Evolutionary conservation across 1,140 invertebrate species (phyloP).

Genomic region (Octopus sinensis): DNA sequence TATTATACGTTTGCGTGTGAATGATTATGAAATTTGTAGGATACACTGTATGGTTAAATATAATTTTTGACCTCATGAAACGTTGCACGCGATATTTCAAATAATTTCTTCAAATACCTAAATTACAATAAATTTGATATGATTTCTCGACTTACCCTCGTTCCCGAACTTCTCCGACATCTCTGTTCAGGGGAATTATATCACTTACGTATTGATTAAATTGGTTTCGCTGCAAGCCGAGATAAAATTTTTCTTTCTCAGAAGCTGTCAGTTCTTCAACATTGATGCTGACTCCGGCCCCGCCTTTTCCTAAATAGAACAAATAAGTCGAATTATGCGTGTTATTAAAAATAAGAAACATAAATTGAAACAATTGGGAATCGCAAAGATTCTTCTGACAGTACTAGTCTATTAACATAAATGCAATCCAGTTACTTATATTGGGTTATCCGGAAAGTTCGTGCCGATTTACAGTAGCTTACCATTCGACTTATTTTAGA

Average conservation of each 20-base stretch:
- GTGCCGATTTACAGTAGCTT: too few species aligned
- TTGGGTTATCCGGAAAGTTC: too few species aligned
- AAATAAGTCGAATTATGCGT: neutral
- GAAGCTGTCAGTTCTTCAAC: slow-evolving; percentile 73
- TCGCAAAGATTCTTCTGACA: neutral
- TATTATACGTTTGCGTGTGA: too few species aligned
- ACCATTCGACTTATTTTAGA: too few species aligned
- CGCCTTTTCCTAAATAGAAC: slow-evolving; percentile 67
- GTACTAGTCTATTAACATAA: neutral
- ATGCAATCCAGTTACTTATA: neutral
- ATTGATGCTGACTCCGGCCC: slow-evolving; percentile 78
- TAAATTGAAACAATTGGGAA: neutral
- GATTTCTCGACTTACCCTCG: slow-evolving; percentile 72
- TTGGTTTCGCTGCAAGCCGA: slow-evolving; percentile 93
- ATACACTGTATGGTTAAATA: too few species aligned
- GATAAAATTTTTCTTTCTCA: slow-evolving; percentile 80
- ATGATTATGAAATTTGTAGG: too few species aligned
- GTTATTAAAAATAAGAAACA: neutral
- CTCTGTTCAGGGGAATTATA: slow-evolving; percentile 87
- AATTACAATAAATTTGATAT: neutral
- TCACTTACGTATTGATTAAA: slow-evolving; percentile 98
- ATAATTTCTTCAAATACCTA: too few species aligned
- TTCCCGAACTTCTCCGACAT: slow-evolving; percentile 72
- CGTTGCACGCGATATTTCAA: too few species aligned
- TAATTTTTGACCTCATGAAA: too few species aligned